phyloP scores from a whole-genome alignment of 1,140 invertebrate species.

The Reticulitermes speratus region DNA sequence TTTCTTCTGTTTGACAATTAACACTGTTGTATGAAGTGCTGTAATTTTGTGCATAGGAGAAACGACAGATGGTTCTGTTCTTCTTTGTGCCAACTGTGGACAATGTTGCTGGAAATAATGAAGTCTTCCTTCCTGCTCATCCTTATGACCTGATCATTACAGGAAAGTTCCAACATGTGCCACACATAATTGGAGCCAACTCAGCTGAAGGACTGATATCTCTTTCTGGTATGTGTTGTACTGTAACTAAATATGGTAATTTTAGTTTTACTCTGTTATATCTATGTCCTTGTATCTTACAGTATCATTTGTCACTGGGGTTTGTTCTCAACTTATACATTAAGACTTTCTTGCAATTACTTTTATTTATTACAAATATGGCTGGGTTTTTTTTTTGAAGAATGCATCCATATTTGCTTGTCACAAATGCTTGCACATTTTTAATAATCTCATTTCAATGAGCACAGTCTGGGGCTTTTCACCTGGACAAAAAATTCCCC shows the following conservation, averaged over 20 bases:
- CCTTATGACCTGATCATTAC: neutral
- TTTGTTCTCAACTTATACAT: too few relatives aligned
- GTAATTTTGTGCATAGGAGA: neutral
- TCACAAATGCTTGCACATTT: too few relatives aligned
- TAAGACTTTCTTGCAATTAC: too few relatives aligned
- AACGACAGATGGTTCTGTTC: neutral
- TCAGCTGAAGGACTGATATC: conserved; percentile 43
- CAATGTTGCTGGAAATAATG: neutral
- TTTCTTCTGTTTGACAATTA: neutral
- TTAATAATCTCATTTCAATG: too few relatives aligned
- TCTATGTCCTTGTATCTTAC: too few relatives aligned
- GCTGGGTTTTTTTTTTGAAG: too few relatives aligned
- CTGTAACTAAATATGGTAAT: neutral
- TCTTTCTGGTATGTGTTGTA: conserved; percentile 26
- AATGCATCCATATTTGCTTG: too few relatives aligned
- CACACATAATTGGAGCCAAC: conserved; percentile 44
- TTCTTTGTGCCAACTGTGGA: conserved; percentile 13
- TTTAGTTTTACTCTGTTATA: too few relatives aligned
- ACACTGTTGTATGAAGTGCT: neutral
- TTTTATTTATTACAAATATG: too few relatives aligned
- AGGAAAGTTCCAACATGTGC: conserved; percentile 37
- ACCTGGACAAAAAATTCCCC: too few relatives aligned
- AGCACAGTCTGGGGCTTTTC: too few relatives aligned
- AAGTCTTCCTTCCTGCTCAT: neutral
- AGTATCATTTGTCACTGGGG: too few relatives aligned